These are phyloP conservation scores for Pectinophora gossypiella DNA, from an alignment of 1,140 invertebrate genomes.

Conservation along the genomic window DNA sequence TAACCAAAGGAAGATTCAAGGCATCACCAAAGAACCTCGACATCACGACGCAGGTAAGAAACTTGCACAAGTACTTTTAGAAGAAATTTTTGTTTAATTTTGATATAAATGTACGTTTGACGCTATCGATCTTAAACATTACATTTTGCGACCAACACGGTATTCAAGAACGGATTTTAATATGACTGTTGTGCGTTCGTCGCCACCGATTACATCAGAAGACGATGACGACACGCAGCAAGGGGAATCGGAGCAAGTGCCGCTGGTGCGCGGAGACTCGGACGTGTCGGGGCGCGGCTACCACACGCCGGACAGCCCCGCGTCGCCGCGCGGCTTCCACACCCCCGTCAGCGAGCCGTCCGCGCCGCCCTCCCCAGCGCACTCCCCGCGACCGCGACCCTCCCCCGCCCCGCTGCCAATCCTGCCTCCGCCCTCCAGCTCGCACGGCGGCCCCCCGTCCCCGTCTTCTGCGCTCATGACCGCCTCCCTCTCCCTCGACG, in stretches of 20 bases:
- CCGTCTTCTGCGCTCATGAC: constrained; percentile 91
- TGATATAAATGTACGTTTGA: too few relatives aligned
- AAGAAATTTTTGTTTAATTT: too few relatives aligned
- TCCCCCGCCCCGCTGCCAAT: constrained; percentile 71
- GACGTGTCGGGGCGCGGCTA: constrained; percentile 55
- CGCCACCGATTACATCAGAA: too few relatives aligned
- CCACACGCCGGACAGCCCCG: constrained; percentile 60
- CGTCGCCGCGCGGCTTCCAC: constrained; percentile 79
- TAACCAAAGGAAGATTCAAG: constrained; percentile 90
- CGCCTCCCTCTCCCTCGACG: constrained; percentile 85
- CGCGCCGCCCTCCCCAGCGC: constrained; percentile 74
- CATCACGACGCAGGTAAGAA: constrained; percentile 85
- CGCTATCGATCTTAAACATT: too few relatives aligned
- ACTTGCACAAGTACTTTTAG: too few relatives aligned
- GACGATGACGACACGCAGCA: constrained; percentile 53
- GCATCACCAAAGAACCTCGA: constrained; percentile 78
- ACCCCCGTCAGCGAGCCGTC: constrained; percentile 78
- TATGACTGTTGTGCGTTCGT: too few relatives aligned
- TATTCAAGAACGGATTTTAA: too few relatives aligned
- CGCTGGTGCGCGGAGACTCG: constrained; percentile 61
- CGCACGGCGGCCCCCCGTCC: constrained; percentile 78
- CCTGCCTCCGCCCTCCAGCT: constrained; percentile 77
- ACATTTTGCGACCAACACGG: too few relatives aligned
- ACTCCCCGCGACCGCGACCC: constrained; percentile 24
- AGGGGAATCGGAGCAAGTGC: constrained; percentile 52